These are phyloP conservation scores for Caenorhabditis becei DNA, from an alignment of 2,888 invertebrate genomes.

Conservation along the genomic window DNA sequence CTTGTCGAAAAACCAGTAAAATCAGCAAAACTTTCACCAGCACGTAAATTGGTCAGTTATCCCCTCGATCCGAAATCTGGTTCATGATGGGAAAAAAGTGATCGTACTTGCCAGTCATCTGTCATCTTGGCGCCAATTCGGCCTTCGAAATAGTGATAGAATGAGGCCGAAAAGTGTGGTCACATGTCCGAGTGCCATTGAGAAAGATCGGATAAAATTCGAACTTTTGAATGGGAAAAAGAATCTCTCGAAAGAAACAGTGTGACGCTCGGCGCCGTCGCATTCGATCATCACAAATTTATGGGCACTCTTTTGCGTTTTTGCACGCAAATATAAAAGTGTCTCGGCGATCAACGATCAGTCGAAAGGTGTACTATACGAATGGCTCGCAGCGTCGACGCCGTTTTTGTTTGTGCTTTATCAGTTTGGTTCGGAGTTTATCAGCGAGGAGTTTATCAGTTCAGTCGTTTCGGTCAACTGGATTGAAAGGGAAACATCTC, in stretches of 20 bases:
- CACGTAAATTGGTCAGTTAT: conserved; percentile 54
- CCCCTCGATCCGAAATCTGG: conserved; percentile 45
- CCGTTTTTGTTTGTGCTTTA: conserved; percentile 14
- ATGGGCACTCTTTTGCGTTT: conserved; percentile 13
- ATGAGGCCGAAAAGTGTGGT: conserved; percentile 14
- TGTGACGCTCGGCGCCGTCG: conserved; percentile 32
- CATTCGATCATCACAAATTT: conserved; percentile 28
- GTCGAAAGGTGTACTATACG: conserved; percentile 49
- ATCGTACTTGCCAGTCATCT: conserved; percentile 47
- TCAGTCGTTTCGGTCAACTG: conserved; percentile 4
- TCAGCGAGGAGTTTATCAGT: conserved; percentile 24
- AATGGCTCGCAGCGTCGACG: conserved; percentile 36
- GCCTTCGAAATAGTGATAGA: conserved; percentile 34
- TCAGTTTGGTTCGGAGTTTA: conserved; percentile 39
- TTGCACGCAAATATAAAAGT: conserved; percentile 40
- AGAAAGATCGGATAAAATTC: conserved; percentile 28
- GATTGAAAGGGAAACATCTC: conserved; percentile 22
- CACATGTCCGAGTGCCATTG: conserved; percentile 38
- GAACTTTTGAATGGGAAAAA: conserved; percentile 27
- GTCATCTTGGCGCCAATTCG: conserved; percentile 55
- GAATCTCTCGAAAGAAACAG: not conserved
- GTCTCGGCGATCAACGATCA: conserved; percentile 41
- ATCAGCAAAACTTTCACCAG: conserved; percentile 10
- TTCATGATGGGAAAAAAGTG: conserved; percentile 50
- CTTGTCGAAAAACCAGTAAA: conserved; percentile 29